Percentiles rank a stretch among this genome's conserved stretches.
phyloP scores from a whole-genome alignment of 2,797 vertebrate genomes.

The Lacerta bilineata region DNA sequence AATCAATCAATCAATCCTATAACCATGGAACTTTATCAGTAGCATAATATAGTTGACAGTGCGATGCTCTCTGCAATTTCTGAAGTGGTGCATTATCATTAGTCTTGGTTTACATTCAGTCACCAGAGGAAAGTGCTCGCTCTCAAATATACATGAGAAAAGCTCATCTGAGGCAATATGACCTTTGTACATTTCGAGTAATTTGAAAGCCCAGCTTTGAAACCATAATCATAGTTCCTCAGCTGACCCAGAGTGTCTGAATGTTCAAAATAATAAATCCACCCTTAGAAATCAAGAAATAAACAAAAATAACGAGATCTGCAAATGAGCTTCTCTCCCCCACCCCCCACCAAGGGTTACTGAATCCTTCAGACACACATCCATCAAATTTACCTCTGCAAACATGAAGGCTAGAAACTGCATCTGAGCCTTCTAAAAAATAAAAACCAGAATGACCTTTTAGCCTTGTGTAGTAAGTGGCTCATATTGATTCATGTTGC shows the following conservation, averaged over 20 bases:
- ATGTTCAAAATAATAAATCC: not conserved
- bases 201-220: not conserved
- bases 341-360: not conserved
- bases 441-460: constrained; percentile 19
- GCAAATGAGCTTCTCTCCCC: not conserved
- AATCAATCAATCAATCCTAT: too few species aligned
- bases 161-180: not conserved
- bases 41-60: not conserved
- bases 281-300: not conserved
- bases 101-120: not conserved
- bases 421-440: constrained; percentile 1
- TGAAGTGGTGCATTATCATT: not conserved
- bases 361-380: not conserved
- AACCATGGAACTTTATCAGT: too few species aligned
- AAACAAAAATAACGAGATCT: constrained; percentile 22
- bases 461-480: not conserved
- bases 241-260: not conserved
- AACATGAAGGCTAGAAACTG: not conserved
- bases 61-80: not conserved
- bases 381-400: not conserved
- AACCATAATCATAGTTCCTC: not conserved
- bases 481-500: not conserved
- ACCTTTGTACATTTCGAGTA: not conserved
- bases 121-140: not conserved
- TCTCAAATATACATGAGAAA: constrained; percentile 7